Base-by-base conservation (phyloP, 2,888 invertebrate species). In the Clusia tigrina region DNA sequence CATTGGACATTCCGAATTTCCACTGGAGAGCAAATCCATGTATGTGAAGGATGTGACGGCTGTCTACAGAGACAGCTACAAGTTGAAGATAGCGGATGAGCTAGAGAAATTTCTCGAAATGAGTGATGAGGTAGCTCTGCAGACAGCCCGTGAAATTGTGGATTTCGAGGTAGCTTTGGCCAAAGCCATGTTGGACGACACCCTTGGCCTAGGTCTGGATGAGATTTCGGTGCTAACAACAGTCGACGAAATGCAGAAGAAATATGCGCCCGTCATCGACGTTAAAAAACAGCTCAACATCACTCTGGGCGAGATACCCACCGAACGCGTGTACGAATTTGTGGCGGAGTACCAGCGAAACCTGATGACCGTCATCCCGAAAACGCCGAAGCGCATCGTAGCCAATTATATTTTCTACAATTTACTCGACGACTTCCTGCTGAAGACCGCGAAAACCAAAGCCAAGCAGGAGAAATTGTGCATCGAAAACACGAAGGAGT, bases 351-450 rank as follows among this genome's bases (percentile, higher is more conserved):
- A 78, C 64, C 74, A 74, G n/a, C 2, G 22, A 10, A 78, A 83
- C 64, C 42, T 81, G 2, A 63, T 74, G 1, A 42, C 67, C 9
- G 67, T 77, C 1, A 23, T 77, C 0, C 25, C 54, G 2, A 54
- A 2, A 2, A 76, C 77, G 0, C 67, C 78, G 1, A 71, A 69
- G 2, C 64, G 65, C 0, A 67, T 65, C 3, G 24, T 82, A 9
- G 83, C 82, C 32, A 80, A 81, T 67, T 81, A 82, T 38, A 74
- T 83, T 12, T 79, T 76, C 62, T 83, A 71, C 52, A 67, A 65
- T 1, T 58, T 83, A 1, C 55, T 82, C 9, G 38, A 65, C 2
- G 61, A 70, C 1, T 80, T 83, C 55, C 54, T 70, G 20, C 52
- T 72, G 2, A 52, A 70, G 1, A 60, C 69, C 1, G 54, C 61